Conservation (phyloP, 2,797 vertebrate species). For the Champsocephalus gunnari region DNA sequence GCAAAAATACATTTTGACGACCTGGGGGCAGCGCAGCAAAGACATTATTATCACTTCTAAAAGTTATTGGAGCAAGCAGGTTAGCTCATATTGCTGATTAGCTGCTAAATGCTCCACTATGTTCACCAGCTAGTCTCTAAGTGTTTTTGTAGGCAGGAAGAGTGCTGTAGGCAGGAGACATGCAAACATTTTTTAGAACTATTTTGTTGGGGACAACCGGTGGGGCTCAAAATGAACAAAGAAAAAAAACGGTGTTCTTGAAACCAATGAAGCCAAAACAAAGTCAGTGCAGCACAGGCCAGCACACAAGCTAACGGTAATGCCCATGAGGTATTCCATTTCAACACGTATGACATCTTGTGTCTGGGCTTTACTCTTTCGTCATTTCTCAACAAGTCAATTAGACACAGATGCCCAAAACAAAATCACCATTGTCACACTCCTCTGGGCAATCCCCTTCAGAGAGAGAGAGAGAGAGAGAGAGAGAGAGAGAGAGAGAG, state of each 20-base stretch:
- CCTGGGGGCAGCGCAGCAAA: background rate
- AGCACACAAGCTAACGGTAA: constrained; percentile 27
- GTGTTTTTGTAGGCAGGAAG: background rate
- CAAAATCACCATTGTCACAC: constrained; percentile 69
- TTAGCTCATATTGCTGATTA: background rate
- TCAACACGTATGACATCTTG: constrained; percentile 76
- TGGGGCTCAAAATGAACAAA: background rate
- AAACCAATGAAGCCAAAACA: no score
- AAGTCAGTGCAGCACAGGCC: constrained; percentile 20
- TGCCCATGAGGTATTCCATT: constrained; percentile 52
- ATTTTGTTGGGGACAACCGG: background rate
- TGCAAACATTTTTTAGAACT: background rate
- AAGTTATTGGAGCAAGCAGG: background rate
- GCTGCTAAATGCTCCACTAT: background rate
- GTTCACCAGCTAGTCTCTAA: background rate
- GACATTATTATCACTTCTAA: background rate
- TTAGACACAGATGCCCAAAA: constrained; percentile 60
- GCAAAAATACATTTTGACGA: background rate
- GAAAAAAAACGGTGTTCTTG: background rate
- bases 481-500: constrained; percentile 20
- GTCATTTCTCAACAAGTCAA: constrained; percentile 61
- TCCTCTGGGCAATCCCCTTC: constrained; percentile 27
- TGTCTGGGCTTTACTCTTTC: constrained; percentile 57
- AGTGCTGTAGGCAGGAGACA: background rate
- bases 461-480: background rate